A percentile compares a stretch with the other conserved stretches of the same genome.
phyloP scores from a whole-genome alignment of 2,888 invertebrate genomes.

The Linnaemya vulpina region DNA sequence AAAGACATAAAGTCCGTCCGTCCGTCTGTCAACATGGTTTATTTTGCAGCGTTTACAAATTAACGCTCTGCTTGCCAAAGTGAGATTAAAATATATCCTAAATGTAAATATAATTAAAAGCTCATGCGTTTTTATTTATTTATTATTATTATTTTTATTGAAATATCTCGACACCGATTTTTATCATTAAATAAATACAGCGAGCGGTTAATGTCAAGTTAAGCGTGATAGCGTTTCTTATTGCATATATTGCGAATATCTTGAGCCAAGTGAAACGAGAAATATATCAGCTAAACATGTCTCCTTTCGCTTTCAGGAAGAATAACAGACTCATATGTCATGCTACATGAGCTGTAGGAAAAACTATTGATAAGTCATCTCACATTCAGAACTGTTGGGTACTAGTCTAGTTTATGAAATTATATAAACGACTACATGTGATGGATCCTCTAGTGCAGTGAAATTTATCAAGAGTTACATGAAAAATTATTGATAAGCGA shows the following conservation, averaged over 20 bases:
- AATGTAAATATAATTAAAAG: conserved; percentile 62
- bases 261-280: too few species aligned
- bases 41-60: conserved; percentile 14
- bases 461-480: too few species aligned
- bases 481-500: too few species aligned
- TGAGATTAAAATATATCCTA: conserved; percentile 51
- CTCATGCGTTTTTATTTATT: not conserved
- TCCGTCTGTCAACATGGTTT: not conserved
- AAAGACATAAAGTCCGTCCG: not conserved
- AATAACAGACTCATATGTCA: too few species aligned
- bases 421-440: too few species aligned
- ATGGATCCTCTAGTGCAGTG: too few species aligned
- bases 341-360: too few species aligned
- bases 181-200: conserved; percentile 54
- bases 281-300: too few species aligned
- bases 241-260: conserved; percentile 5
- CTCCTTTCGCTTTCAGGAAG: too few species aligned
- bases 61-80: conserved; percentile 11
- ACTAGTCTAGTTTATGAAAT: too few species aligned
- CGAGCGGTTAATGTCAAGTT: conserved; percentile 48
- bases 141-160: not conserved
- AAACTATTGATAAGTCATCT: too few species aligned
- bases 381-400: too few species aligned
- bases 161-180: conserved; percentile 15
- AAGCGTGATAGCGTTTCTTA: conserved; percentile 12